Evolutionary conservation across 2,888 invertebrate genomes (phyloP), one percentile per base, ranked within the genome.

Genomic region (Hyposoter dolosus): DNA sequence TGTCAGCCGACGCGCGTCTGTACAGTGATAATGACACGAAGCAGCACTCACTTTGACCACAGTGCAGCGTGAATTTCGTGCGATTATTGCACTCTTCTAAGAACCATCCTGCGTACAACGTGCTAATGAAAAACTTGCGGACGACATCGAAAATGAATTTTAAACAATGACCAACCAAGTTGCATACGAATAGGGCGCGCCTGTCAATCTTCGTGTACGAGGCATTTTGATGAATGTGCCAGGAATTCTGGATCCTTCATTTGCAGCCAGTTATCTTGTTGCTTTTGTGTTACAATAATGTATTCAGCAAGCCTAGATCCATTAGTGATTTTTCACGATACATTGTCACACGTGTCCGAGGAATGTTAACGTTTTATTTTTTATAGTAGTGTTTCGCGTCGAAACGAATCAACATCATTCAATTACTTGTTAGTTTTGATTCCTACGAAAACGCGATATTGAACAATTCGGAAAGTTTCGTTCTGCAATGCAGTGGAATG

Each of bases 31-130:
- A 72, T 35, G 35, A 56, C 53, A 15, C 15, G 35, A 12, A 35
- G 10, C 50, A 53, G 28, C 4, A 53, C 23, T 28, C 19, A 43
- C 17, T 56, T 4, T 56, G 12, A 6, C 28, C 5, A 3, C 15
- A 60, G 1, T 28, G 47, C 47, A 65, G 12, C 65, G 7, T 35
- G 35, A 1, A 76, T 17, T 23, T 32, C 63, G 10, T 32, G 47
- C 47, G 76, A 32, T 76, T 65, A 76, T 76, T 45, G 15, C 47
- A 19, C 32, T 15, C 4, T 65, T 65, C 65, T n/a, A 6, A 12
- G 47, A 76, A 76, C 28, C 35, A 5, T 0, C 12, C n/a, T 63
- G 28, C 45, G 45, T 28, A 63, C 35, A 15, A 35, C 19, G 19
- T 40, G 15, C 10, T 19, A 76, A 50, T 15, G 4, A 50, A 50